Conservation (phyloP, 2,888 invertebrate species). For the Arenicola marina region DNA sequence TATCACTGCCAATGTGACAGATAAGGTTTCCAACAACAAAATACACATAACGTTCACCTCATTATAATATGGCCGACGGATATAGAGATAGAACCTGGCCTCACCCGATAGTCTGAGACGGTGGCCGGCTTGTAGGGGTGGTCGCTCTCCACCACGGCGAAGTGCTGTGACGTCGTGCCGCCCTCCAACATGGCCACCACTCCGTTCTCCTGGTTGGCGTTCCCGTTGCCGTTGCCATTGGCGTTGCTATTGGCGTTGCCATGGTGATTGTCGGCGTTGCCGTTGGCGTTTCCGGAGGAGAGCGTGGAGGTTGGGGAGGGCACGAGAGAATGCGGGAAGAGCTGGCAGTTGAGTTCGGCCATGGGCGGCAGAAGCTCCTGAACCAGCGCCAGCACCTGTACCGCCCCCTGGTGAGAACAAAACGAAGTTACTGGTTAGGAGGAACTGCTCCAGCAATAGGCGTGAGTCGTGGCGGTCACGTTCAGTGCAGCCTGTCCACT, state of each 20-base stretch:
- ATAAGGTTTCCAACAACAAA: no score
- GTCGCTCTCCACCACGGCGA: slow-evolving; percentile 91
- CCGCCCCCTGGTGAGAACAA: slow-evolving; percentile 62
- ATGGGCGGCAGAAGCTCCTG: slow-evolving; percentile 88
- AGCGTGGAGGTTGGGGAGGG: slow-evolving; percentile 28
- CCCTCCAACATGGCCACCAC: not conserved
- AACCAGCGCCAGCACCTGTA: slow-evolving; percentile 82
- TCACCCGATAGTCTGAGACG: slow-evolving; percentile 75
- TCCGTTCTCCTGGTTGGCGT: not conserved
- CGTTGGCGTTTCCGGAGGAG: slow-evolving; percentile 15
- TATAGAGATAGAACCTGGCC: no score
- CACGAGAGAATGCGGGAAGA: slow-evolving; percentile 62
- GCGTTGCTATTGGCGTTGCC: no score
- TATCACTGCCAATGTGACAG: no score
- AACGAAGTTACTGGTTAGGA: not conserved
- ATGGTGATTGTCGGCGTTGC: no score
- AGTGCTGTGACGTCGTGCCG: slow-evolving; percentile 73
- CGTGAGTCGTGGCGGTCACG: no score
- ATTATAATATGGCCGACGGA: no score
- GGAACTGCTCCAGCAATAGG: no score
- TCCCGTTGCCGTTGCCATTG: slow-evolving; percentile 22
- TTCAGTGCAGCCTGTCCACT: no score
- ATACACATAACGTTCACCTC: no score
- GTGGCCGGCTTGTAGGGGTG: slow-evolving; percentile 87
- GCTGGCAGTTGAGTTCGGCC: slow-evolving; percentile 77